A percentile compares a stretch with the other conserved stretches of the same genome.
Conservation (phyloP, 2,797 vertebrate species). For the Micromesistius poutassou region DNA sequence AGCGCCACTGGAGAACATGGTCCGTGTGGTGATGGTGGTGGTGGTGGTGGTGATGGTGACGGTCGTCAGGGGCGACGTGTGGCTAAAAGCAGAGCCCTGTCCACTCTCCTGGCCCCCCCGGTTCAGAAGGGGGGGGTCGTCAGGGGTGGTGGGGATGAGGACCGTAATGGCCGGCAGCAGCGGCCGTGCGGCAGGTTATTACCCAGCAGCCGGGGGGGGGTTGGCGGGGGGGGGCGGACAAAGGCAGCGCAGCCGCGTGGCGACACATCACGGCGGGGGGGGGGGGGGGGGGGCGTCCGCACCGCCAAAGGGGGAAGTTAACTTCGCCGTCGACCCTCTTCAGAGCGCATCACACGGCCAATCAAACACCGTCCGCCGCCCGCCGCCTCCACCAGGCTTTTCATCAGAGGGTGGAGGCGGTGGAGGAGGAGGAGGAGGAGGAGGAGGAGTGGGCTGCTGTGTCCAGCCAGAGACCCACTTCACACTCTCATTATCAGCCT, state of each 20-base stretch:
- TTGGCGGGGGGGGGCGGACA: slow-evolving; percentile 65
- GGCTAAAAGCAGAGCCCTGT: slow-evolving; percentile 17
- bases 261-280: slow-evolving; percentile 64
- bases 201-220: slow-evolving; percentile 60
- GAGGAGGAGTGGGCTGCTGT: slow-evolving; percentile 1
- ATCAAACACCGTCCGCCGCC: slow-evolving; percentile 49
- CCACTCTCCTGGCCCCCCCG: slow-evolving; percentile 37
- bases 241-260: slow-evolving; percentile 58
- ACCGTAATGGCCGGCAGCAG: slow-evolving; percentile 56
- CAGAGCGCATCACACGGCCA: slow-evolving; percentile 50
- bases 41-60: slow-evolving; percentile 1
- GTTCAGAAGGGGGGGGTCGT: slow-evolving; percentile 49
- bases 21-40: neutral
- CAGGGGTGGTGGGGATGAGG: slow-evolving; percentile 7
- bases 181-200: slow-evolving; percentile 38
- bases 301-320: slow-evolving; percentile 66
- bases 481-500: slow-evolving; percentile 56
- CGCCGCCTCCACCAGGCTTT: slow-evolving; percentile 43
- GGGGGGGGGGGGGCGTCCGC: too few species aligned
- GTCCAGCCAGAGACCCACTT: slow-evolving; percentile 46
- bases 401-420: slow-evolving; percentile 44
- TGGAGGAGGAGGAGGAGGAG: too few species aligned
- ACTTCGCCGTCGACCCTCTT: slow-evolving; percentile 67
- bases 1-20: neutral
- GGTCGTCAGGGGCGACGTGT: neutral